These are phyloP conservation scores for Pantherophis alleghaniensis DNA, from an alignment of 2,797 vertebrate species.

Conservation along the genomic window DNA sequence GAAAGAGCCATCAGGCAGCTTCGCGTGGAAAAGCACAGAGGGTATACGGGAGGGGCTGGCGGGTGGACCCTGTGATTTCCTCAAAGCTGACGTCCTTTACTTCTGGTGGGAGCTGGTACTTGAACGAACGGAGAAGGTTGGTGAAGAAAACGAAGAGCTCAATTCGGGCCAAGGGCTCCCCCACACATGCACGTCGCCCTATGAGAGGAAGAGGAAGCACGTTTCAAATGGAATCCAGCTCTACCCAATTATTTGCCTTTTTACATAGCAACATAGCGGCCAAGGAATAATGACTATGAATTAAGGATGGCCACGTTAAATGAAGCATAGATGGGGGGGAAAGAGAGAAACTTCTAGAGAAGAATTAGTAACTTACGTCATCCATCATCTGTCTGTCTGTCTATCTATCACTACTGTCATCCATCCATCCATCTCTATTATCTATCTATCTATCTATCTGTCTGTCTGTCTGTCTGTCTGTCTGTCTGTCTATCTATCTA, in stretches of 20 bases:
- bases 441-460: too few relatives aligned
- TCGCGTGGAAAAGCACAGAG: constrained; percentile 70
- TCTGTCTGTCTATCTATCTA: too few relatives aligned
- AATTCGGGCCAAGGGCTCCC: constrained; percentile 78
- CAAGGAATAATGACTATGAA: background rate
- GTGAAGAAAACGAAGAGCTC: constrained; percentile 75
- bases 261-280: background rate
- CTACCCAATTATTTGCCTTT: background rate
- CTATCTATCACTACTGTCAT: too few relatives aligned
- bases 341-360: background rate
- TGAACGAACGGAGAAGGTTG: constrained; percentile 58
- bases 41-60: constrained; percentile 72
- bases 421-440: too few relatives aligned
- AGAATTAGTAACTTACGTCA: background rate
- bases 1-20: too few relatives aligned
- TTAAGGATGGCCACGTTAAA: background rate
- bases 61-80: constrained; percentile 73
- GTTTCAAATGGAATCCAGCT: background rate
- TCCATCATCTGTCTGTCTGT: too few relatives aligned
- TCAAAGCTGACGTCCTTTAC: constrained; percentile 42
- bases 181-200: constrained; percentile 69
- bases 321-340: background rate
- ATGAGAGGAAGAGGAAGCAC: background rate
- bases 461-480: too few relatives aligned
- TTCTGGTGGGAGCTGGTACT: constrained; percentile 56